Base-by-base conservation (phyloP, 2,888 invertebrate genomes). In the Drepanosiphum platanoidis region DNA sequence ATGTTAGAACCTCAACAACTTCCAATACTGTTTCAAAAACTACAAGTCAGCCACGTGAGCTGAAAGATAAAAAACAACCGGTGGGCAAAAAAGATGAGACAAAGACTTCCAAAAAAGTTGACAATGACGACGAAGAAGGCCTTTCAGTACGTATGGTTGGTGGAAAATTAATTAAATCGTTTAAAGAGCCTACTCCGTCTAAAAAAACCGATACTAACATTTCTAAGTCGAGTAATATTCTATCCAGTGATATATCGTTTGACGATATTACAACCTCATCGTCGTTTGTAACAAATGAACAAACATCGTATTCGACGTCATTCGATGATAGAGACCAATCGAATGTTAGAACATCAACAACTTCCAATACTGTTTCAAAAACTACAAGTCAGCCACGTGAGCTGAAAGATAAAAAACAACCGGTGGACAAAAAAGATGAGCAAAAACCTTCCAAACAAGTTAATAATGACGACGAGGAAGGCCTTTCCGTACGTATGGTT, bases 121-220 rank as follows among this genome's bases (percentile, higher is more conserved):
- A 83, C 8, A 39, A 5, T 18, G 22, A 71, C 8, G 34, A 77
- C 9, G 32, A 78, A 22, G 84, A 75, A 52, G 66, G 84, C 1
- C 27, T 84, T 3, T 72, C 86, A 1, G 78, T 80, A 8, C 74
- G 82, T 8, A 86, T 87, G 82, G 86, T 87, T 1, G 87, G 86
- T 27, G 86, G 87, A 46, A 86, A 87, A 74, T 52, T 87, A 22
- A 70, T 87, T 0, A 87, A 80, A 22, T 22, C 61, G 2, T 75
- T 74, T 5, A 72, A 75, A 3, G 75, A 72, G 22, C 83, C 74
- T 7, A 66, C 82, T 5, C 3, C 72, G 7, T 52, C 84, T 0
- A 75, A 74, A 9, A 72, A 74, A 77, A 75, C 8, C 18, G 5
- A 0, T n/a, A 8, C 7, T n/a, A n/a, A 74, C 4, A 11, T 34